Evolutionary conservation across 2,113 vertebrate species (phyloP).

Genomic region (Porphyrio hochstetteri): DNA sequence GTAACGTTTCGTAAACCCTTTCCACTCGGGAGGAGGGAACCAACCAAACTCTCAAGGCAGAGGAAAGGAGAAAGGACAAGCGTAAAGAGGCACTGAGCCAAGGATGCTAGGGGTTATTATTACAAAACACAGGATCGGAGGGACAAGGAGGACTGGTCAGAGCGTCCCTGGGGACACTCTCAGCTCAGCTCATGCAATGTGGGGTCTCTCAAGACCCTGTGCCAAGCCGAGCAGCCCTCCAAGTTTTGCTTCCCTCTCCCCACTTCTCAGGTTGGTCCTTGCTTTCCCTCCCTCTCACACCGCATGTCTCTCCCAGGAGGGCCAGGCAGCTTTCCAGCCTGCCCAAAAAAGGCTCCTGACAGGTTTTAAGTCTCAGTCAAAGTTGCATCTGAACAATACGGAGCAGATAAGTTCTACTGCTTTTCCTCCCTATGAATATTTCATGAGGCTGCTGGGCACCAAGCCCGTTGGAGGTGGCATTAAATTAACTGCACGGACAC

Average conservation of each 20-base stretch:
- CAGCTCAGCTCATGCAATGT: accelerated
- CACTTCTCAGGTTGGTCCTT: neutral
- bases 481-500: neutral
- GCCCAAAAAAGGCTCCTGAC: neutral
- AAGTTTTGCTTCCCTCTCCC: neutral
- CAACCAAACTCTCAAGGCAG: neutral
- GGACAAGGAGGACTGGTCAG: neutral
- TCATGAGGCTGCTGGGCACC: neutral
- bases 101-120: neutral
- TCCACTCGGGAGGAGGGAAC: neutral
- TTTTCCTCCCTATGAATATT: neutral
- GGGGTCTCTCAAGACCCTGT: neutral
- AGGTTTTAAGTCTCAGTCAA: neutral
- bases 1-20: neutral
- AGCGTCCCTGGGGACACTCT: neutral
- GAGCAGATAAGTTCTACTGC: neutral
- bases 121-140: accelerated
- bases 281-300: neutral
- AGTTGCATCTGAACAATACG: neutral
- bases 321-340: neutral
- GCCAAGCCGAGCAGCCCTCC: neutral
- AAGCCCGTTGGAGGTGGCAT: neutral
- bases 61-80: neutral
- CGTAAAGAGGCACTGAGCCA: neutral
- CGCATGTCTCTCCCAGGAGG: neutral